Conservation (phyloP, 1,140 invertebrate species). For the Telenomus remus region DNA sequence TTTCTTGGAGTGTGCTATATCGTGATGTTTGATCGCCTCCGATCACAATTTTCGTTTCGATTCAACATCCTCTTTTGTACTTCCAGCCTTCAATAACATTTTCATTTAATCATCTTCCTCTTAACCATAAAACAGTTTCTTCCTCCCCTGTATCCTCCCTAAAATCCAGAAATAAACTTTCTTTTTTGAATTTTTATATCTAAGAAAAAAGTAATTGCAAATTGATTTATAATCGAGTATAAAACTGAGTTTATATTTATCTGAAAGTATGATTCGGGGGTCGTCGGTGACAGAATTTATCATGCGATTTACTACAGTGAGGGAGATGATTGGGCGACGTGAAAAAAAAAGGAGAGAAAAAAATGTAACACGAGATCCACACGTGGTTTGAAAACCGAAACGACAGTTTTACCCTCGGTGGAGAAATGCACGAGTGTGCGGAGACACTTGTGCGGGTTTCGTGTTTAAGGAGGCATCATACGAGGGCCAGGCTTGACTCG, state of each 20-base stretch:
- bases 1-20: slow-evolving; percentile 21
- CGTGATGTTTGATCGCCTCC: slow-evolving; percentile 22
- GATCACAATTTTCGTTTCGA: slow-evolving; percentile 32
- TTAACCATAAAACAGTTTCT: too few species aligned
- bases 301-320: slow-evolving; percentile 46
- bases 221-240: slow-evolving; percentile 32
- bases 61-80: slow-evolving; percentile 10
- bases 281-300: slow-evolving; percentile 45
- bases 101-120: neutral
- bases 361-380: slow-evolving; percentile 51
- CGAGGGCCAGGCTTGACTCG: slow-evolving; percentile 38
- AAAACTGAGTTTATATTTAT: slow-evolving; percentile 26
- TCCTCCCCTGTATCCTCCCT: too few species aligned
- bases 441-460: slow-evolving; percentile 57
- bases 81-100: neutral
- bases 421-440: slow-evolving; percentile 30
- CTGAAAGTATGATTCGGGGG: slow-evolving; percentile 38
- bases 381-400: slow-evolving; percentile 56
- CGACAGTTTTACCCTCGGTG: slow-evolving; percentile 41
- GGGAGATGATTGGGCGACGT: slow-evolving; percentile 13
- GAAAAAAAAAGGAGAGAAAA: slow-evolving; percentile 18
- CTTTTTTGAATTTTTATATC: neutral
- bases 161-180: neutral
- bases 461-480: slow-evolving; percentile 54
- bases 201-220: neutral